Percentiles rank a stretch among this genome's conserved stretches.
Conservation (phyloP, 2,797 vertebrate genomes). For the Avahi laniger region DNA sequence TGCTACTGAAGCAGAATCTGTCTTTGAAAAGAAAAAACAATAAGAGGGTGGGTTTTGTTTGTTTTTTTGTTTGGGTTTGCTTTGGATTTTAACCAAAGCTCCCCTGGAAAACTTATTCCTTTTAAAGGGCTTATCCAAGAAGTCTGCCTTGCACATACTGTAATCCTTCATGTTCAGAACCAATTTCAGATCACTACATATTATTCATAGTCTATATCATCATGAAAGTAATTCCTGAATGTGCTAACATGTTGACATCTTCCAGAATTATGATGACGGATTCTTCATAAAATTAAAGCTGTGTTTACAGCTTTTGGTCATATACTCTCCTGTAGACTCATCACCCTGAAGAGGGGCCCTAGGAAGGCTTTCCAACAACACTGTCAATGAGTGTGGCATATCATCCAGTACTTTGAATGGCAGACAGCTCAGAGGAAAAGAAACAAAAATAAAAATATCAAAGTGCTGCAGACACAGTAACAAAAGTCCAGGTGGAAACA, state of each 20-base stretch:
- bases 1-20: not conserved
- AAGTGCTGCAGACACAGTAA: not conserved
- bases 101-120: not conserved
- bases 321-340: not conserved
- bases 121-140: not conserved
- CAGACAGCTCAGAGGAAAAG: not conserved
- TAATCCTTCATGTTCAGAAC: not conserved
- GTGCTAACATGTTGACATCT: not conserved
- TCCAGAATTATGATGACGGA: not conserved
- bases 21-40: not conserved
- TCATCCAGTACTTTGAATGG: not conserved
- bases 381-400: not conserved
- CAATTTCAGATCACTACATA: not conserved
- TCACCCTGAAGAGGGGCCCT: not conserved
- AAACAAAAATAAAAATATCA: not conserved
- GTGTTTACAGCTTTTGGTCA: not conserved
- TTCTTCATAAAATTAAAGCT: not conserved
- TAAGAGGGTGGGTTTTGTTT: not conserved
- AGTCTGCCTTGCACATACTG: not conserved
- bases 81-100: conserved; percentile 11
- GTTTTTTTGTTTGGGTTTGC: not conserved
- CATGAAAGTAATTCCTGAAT: not conserved
- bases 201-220: not conserved
- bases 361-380: not conserved
- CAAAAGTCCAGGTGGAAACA: not conserved